phyloP scores from a whole-genome alignment of 2,797 vertebrate species.

The Tapirus indicus region DNA sequence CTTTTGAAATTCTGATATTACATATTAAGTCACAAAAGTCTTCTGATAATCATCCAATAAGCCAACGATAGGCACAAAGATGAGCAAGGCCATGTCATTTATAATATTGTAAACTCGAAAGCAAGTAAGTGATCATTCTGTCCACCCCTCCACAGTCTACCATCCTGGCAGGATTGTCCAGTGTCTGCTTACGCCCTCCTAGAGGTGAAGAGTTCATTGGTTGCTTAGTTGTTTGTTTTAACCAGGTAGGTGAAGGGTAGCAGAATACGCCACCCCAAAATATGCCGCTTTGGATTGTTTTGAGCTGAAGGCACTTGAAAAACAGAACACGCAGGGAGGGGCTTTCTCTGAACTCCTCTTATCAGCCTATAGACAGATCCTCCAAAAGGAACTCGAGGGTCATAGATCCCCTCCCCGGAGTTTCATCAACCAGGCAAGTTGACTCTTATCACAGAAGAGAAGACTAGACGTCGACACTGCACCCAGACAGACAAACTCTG shows the following conservation, averaged over 20 bases:
- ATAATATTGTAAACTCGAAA: no score
- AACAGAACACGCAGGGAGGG: background rate
- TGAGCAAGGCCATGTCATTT: no score
- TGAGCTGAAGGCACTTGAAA: background rate
- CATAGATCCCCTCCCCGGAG: background rate
- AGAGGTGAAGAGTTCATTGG: background rate
- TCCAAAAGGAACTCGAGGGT: background rate
- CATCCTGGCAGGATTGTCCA: background rate
- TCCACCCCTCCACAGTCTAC: background rate
- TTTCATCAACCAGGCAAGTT: background rate
- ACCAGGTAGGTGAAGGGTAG: background rate
- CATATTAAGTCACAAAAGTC: background rate
- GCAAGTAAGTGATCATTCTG: background rate
- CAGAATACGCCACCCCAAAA: background rate
- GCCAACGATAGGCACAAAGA: background rate
- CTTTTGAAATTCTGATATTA: background rate
- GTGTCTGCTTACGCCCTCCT: background rate
- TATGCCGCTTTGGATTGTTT: background rate
- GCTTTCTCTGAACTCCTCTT: background rate
- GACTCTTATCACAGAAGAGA: background rate
- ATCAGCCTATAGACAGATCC: background rate
- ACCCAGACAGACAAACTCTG: background rate
- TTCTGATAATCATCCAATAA: background rate
- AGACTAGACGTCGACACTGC: background rate
- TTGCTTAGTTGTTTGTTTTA: background rate